A percentile compares a stretch with the other conserved stretches of the same genome.
These are phyloP conservation scores for Oryctolagus cuniculus DNA, from an alignment of 2,113 vertebrate species.

Conservation along the genomic window mOryCun1.1 NC_091432.1:221057501-221058000, in stretches of 20 bases:
- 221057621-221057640: not conserved
- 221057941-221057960: too few species aligned
- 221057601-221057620: not conserved
- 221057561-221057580: not conserved
- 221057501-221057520: not conserved
- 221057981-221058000: too few species aligned
- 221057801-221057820: not conserved
- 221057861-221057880: not conserved
- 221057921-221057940: too few species aligned
- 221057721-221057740: not conserved
- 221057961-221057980: too few species aligned
- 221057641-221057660: not conserved
- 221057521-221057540: not conserved
- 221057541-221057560: not conserved
- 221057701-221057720: not conserved
- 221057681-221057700: not conserved
- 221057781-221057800: not conserved
- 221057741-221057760: not conserved
- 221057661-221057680: slow-evolving; percentile 20
- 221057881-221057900: too few species aligned
- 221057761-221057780: not conserved
- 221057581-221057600: not conserved
- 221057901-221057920: too few species aligned
- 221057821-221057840: not conserved
- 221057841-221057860: not conserved